phyloP scores from a whole-genome alignment of 2,888 invertebrate genomes.

The Empis livida region DNA sequence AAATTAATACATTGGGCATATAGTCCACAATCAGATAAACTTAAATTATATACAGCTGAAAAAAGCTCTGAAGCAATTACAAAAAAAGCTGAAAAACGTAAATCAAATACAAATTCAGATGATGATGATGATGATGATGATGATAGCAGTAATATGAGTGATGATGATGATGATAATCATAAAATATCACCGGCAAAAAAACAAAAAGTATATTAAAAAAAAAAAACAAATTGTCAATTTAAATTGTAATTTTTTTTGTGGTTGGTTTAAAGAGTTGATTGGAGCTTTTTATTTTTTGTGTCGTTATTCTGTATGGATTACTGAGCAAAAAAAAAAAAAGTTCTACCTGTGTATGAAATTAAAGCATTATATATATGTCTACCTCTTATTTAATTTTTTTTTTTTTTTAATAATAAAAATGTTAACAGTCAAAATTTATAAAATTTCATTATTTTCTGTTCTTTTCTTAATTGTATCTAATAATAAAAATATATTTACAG shows the following conservation, averaged over 20 bases:
- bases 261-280: too few species aligned
- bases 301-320: too few species aligned
- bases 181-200: not conserved
- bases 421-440: too few species aligned
- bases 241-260: too few species aligned
- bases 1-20: slow-evolving; percentile 63
- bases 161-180: slow-evolving; percentile 10
- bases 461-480: slow-evolving; percentile 9
- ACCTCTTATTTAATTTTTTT: too few species aligned
- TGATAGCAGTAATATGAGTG: slow-evolving; percentile 3
- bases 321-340: too few species aligned
- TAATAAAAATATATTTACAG: slow-evolving; percentile 7
- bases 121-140: slow-evolving; percentile 14
- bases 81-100: slow-evolving; percentile 30
- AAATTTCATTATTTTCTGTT: slow-evolving; percentile 10
- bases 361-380: too few species aligned
- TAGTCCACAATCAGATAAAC: slow-evolving; percentile 53
- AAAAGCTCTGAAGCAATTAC: slow-evolving; percentile 18
- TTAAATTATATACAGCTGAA: slow-evolving; percentile 42
- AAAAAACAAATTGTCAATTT: too few species aligned
- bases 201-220: not conserved
- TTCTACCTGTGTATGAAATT: too few species aligned
- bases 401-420: too few species aligned
- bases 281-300: too few species aligned
- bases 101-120: slow-evolving; percentile 24